A percentile compares a stretch with the other conserved stretches of the same genome.
Conservation (phyloP, 2,797 vertebrate genomes). For the Scyliorhinus canicula region DNA sequence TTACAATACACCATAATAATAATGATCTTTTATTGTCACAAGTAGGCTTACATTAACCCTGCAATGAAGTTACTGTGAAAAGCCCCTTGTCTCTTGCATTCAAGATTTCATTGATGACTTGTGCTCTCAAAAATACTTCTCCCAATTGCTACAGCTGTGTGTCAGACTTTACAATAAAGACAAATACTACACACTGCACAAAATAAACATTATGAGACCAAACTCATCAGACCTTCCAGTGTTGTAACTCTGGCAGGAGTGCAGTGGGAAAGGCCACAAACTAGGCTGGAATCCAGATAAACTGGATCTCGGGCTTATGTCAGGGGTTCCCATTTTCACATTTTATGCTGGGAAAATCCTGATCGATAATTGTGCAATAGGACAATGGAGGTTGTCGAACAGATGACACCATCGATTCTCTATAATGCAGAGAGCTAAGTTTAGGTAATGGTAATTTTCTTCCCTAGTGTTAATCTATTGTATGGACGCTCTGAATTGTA, state of each 20-base stretch:
- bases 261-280: neutral
- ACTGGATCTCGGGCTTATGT: neutral
- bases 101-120: neutral
- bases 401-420: neutral
- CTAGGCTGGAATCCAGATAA: neutral
- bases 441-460: neutral
- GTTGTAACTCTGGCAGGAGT: neutral
- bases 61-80: too few species aligned
- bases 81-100: neutral
- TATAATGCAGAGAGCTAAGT: too few species aligned
- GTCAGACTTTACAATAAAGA: neutral
- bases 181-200: neutral
- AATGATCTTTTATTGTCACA: too few species aligned
- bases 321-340: neutral
- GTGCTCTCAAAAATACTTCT: neutral
- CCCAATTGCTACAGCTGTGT: neutral
- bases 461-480: neutral
- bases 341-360: neutral
- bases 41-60: too few species aligned
- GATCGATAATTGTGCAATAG: neutral
- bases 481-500: neutral
- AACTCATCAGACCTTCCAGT: neutral
- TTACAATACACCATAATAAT: neutral
- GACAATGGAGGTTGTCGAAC: neutral
- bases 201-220: neutral